Base-by-base conservation (phyloP, 2,888 invertebrate genomes). In the Eupithecia insigniata region DNA sequence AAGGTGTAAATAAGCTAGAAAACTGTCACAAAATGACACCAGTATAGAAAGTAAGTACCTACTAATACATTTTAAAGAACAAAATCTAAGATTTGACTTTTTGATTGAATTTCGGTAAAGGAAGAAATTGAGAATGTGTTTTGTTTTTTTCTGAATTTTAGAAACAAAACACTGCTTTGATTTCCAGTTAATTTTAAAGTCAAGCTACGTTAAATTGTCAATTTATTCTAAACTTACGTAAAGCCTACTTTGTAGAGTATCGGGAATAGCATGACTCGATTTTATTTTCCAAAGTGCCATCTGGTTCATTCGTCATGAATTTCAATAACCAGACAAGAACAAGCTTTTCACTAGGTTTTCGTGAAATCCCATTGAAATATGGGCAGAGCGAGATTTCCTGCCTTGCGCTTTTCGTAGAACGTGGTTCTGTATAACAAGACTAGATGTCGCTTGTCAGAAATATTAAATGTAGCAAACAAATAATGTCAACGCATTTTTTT, bases 261-360 rank as follows among this genome's bases (percentile, higher is more conserved):
- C 43, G 18, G n/a, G 43, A n/a, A 22, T n/a, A 46, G 46, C 10
- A 51, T 22, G 51, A 55, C 1, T 26, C 12, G 4, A 55, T 55
- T 26, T 22, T 22, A 7, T n/a, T 55, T 26, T 26, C 55, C 1
- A 55, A 26, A 70, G 46, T 58, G 73, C 73, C 73, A 73, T 73
- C 73, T 73, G 16, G n/a, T 32, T 0, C 16, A 65, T 58, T 28
- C 3, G 12, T 26, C 32, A 62, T 12, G 67, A 70, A 73, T 58
- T 61, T 55, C 32, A 51, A 18, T 46, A 34, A 8, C n/a, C 32
- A 32, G 32, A 28, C 12, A 22, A n/a, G n/a, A 66, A 51, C 28
- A 22, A 7, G 30, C 28, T 61, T 67, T 60, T 22, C 46, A 43
- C 34, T 18, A 5, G 60, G 8, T 18, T 55, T 55, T 55, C 51